Base-by-base conservation (phyloP, 2,797 vertebrate species). In the Natrix natrix region DNA sequence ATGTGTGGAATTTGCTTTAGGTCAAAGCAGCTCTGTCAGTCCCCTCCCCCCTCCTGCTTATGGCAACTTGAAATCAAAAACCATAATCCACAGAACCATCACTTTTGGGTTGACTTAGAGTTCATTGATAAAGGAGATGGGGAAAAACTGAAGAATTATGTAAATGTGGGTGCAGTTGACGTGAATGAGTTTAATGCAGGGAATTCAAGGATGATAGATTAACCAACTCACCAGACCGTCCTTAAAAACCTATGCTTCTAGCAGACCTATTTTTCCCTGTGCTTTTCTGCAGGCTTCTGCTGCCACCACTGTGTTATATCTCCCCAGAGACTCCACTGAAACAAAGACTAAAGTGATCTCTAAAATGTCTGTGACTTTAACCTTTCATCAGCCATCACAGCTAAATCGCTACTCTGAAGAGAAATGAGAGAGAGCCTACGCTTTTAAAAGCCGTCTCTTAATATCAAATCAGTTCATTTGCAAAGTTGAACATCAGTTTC, bases 401-500 rank as follows among this genome's bases (percentile, higher is more conserved):
- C 95, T 96, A 97, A 96, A 95, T 97, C 74, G 94, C 92, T 91
- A 32, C 87, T 96, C 88, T 91, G 94, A 96, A 95, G 69, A 95
- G 94, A 89, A 32, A 93, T 94, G 13, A 91, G 93, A 92, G 20
- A 74, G 89, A 96, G 86, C 0, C 43, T 63, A 61, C 69, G 0
- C 87, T 88, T 0, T 93, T 96, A 96, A 95, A 94, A 95, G 88
- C 83, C 95, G 63, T 95, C 89, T 88, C 91, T 92, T 94, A 94
- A 95, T 95, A 97, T 95, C 94, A 96, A 96, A 95, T 95, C 95
- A 95, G 24, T 90, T 96, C 4, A 17, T 90, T 93, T 74, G 86
- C 93, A 88, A 94, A 96, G 83, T 61, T 13, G 83, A 91, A 94
- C 96, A 94, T 95, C 96, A 86, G 90, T 96, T 92, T 93, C 74